Evolutionary conservation across 2,888 invertebrate species (phyloP).

Genomic region (Dryobota labecula): DNA sequence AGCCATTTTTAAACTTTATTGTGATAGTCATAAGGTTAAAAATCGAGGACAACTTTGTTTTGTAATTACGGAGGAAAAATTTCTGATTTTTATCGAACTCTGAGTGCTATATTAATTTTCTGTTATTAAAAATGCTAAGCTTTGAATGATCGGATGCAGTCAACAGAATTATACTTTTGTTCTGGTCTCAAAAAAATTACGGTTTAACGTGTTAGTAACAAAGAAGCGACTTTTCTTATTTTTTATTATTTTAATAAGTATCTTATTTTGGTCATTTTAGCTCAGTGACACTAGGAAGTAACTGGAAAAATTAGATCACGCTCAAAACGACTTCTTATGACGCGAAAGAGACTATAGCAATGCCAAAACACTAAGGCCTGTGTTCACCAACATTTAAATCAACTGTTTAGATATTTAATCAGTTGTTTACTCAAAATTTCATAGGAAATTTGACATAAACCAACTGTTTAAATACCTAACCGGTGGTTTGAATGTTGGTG

Average conservation of each 20-base stretch:
- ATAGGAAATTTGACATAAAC: too few relatives aligned
- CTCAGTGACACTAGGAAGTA: constrained; percentile 10
- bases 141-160: background rate
- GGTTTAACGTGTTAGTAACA: background rate
- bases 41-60: background rate
- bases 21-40: background rate
- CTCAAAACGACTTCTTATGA: constrained; percentile 3
- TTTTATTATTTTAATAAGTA: background rate
- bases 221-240: background rate
- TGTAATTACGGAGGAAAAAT: background rate
- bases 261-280: background rate
- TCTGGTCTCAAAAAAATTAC: too few relatives aligned
- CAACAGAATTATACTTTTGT: background rate
- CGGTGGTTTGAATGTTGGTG: too few relatives aligned
- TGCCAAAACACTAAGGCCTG: constrained; percentile 45
- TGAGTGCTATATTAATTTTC: constrained; percentile 26
- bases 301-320: background rate
- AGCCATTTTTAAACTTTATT: constrained; percentile 9
- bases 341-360: constrained; percentile 7
- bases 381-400: too few relatives aligned
- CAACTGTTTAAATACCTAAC: too few relatives aligned
- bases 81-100: constrained; percentile 14
- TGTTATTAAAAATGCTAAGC: constrained; percentile 3
- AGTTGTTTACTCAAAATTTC: too few relatives aligned
- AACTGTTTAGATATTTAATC: too few relatives aligned